Percentiles rank a stretch among this genome's conserved stretches.
Conservation (phyloP, 1,140 invertebrate genomes). For the Leucophenga varia region DNA sequence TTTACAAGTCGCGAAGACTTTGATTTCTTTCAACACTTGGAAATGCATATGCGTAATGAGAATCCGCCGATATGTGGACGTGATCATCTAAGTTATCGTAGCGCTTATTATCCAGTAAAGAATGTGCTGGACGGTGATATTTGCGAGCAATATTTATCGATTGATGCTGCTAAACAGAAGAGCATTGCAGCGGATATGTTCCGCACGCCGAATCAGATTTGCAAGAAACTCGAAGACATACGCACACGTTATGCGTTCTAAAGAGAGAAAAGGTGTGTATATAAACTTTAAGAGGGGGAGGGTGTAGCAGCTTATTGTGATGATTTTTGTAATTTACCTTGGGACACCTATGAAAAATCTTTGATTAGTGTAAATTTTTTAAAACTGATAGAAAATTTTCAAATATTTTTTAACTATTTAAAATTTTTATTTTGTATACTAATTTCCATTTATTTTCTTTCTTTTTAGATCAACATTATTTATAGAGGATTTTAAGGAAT, state of each 20-base stretch:
- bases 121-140: constrained; percentile 98
- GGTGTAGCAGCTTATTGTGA: constrained; percentile 18
- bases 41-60: constrained; percentile 99
- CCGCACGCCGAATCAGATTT: constrained; percentile 92
- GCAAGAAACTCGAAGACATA: constrained; percentile 93
- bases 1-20: constrained; percentile 98
- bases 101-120: constrained; percentile 97
- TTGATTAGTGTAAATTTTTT: constrained; percentile 32
- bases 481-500: not conserved
- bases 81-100: constrained; percentile 96
- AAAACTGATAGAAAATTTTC: constrained; percentile 15
- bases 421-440: no score
- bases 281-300: not conserved
- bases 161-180: constrained; percentile 92
- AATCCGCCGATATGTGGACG: constrained; percentile 94
- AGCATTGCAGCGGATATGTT: constrained; percentile 93
- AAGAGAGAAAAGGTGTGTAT: constrained; percentile 48
- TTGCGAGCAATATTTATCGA: constrained; percentile 97
- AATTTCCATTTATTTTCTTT: constrained; percentile 1
- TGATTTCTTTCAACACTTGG: constrained; percentile 98
- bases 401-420: constrained; percentile 2
- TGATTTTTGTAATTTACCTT: constrained; percentile 41
- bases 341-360: constrained; percentile 38
- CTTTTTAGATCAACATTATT: constrained; percentile 11
- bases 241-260: constrained; percentile 94